These are phyloP conservation scores for Urocolius indicus DNA, from an alignment of 2,113 vertebrate species.

Conservation along the genomic window DNA sequence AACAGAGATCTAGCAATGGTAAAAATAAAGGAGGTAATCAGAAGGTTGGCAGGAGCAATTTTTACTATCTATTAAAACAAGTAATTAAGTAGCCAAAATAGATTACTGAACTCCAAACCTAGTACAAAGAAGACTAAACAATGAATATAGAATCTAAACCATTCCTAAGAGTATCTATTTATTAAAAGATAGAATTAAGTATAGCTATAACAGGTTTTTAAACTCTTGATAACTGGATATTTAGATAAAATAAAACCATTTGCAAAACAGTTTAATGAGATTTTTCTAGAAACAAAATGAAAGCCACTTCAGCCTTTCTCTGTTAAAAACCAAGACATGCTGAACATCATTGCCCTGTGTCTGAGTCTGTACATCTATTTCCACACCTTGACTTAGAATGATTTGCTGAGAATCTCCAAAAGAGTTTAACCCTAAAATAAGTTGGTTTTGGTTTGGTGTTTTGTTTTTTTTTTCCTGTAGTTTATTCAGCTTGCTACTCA, in stretches of 20 bases:
- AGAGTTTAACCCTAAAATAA: not conserved
- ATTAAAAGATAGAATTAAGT: not conserved
- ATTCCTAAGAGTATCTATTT: not conserved
- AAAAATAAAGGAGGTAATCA: not conserved
- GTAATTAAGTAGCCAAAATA: not conserved
- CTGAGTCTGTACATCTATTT: not conserved
- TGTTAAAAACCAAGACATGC: not conserved
- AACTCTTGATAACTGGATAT: not conserved
- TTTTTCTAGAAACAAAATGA: not conserved
- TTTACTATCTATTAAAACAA: not conserved
- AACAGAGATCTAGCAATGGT: not conserved
- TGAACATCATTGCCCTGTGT: not conserved
- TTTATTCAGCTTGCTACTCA: not conserved
- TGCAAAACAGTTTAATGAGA: not conserved
- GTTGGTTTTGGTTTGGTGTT: too few relatives aligned
- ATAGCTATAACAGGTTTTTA: not conserved
- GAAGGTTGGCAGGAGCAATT: not conserved
- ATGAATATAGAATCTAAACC: not conserved
- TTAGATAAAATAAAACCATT: not conserved
- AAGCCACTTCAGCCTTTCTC: not conserved
- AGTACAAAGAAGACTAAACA: not conserved
- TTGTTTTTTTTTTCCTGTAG: too few relatives aligned
- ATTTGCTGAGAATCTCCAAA: not conserved
- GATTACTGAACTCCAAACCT: not conserved
- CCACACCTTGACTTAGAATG: not conserved